Evolutionary conservation across 2,797 vertebrate genomes (phyloP), one percentile per base, ranked within the genome.

Genomic region (Intellagama lesueurii): DNA sequence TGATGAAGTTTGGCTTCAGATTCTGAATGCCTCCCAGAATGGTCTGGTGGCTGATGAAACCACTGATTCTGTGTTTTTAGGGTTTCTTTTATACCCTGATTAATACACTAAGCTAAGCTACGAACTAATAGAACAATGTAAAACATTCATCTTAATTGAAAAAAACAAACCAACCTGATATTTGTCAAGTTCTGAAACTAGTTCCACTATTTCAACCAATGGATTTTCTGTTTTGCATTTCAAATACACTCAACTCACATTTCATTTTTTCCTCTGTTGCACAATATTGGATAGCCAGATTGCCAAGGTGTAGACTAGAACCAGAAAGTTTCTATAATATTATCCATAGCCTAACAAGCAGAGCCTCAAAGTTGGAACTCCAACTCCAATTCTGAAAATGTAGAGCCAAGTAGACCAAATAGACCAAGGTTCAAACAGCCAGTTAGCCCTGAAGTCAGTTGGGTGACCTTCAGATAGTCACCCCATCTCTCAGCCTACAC

Each of bases 1-100:
- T 86, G 94, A 95, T 92, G 92, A 94, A 92, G 83, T 95, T 83
- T 95, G 93, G 91, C 89, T 94, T 89, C 91, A 92, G 49, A 52
- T 92, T 87, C 72, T 92, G 89, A 92, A 66, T 40, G 44, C 32
- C 5, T 83, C 70, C 30, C 89, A 87, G 80, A 92, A 87, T 60
- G 79, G 80, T 12, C 16, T 90, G 35, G 52, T 84, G 70, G 75
- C 86, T 86, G 92, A 92, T 90, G 77, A 93, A 75, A 86, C 28
- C 22, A 90, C 77, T 49, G 88, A 89, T 85, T 95, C 92, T 19
- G 77, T 92, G 44, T 95, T 95, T 82, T 91, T 88, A 78, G 93
- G 93, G 52, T 94, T 92, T 87, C 56, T 95, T 40, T n/a, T 95
- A 73, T 92, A 91, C 56, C 90, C 91, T 87, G 92, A 94, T 19